Percentiles rank a stretch among this genome's conserved stretches.
phyloP scores from a whole-genome alignment of 2,113 vertebrate species.

The Leptocoma aspasia region DNA sequence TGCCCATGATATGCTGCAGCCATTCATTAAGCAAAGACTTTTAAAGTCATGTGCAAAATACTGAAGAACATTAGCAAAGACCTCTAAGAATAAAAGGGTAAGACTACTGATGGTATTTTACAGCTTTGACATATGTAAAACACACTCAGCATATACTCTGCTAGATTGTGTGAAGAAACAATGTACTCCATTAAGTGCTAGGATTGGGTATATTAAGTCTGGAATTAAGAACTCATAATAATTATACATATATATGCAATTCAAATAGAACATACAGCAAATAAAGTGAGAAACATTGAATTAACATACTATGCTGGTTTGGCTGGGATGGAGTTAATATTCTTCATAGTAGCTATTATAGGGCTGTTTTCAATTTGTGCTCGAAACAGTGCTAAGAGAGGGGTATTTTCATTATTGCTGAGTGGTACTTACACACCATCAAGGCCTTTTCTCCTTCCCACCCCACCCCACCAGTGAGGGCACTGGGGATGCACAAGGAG shows the following conservation, averaged over 20 bases:
- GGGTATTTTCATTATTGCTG: not conserved
- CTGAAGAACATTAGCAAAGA: not conserved
- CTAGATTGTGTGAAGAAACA: not conserved
- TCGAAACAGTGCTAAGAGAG: not conserved
- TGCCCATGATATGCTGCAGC: not conserved
- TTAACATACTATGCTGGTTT: not conserved
- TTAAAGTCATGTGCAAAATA: not conserved
- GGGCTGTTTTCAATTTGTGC: not conserved
- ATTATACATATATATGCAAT: not conserved
- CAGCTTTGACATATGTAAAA: not conserved
- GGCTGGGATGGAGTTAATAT: not conserved
- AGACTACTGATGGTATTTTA: not conserved
- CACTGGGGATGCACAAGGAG: too few species aligned
- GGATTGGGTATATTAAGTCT: not conserved
- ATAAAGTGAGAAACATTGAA: not conserved
- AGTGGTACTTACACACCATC: not conserved
- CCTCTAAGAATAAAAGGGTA: not conserved
- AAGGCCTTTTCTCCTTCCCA: not conserved
- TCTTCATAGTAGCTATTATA: not conserved
- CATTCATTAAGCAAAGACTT: not conserved
- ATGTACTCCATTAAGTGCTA: not conserved
- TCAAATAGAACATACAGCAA: not conserved
- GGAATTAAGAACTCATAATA: not conserved
- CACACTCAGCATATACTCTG: not conserved
- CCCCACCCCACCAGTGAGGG: not conserved